These are phyloP conservation scores for Meiosimyza platycephala DNA, from an alignment of 2,888 invertebrate genomes.

Conservation along the genomic window DNA sequence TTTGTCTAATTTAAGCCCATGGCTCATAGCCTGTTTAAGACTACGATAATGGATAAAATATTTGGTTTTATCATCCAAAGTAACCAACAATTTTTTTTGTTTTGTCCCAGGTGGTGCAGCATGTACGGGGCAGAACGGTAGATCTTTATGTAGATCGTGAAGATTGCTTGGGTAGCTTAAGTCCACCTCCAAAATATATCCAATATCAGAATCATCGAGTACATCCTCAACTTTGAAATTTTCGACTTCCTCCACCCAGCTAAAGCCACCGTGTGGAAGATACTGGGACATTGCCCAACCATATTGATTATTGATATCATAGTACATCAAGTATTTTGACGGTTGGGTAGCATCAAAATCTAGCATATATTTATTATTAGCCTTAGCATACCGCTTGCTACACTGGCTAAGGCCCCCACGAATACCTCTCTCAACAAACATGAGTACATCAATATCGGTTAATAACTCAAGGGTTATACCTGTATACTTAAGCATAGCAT, in stretches of 20 bases:
- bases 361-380: not conserved
- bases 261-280: not conserved
- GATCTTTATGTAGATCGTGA: not conserved
- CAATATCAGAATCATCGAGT: too few relatives aligned
- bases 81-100: not conserved
- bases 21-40: not conserved
- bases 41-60: not conserved
- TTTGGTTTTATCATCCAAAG: not conserved
- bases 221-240: not conserved
- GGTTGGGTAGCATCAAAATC: too few relatives aligned
- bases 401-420: not conserved
- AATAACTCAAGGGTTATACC: not conserved
- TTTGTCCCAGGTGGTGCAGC: not conserved
- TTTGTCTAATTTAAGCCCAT: not conserved
- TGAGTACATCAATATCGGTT: not conserved
- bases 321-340: too few relatives aligned
- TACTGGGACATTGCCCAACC: too few relatives aligned
- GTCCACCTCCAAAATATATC: too few relatives aligned
- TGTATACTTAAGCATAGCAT: constrained; percentile 3
- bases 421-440: not conserved
- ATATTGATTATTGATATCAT: too few relatives aligned
- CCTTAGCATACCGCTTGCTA: not conserved
- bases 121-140: not conserved
- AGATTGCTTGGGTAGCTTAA: not conserved
- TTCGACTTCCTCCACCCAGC: not conserved